Percentiles rank a stretch among this genome's conserved stretches.
These are phyloP conservation scores for Bursaphelenchus mucronatus DNA, from an alignment of 1,140 invertebrate species.

Conservation along the genomic window DNA sequence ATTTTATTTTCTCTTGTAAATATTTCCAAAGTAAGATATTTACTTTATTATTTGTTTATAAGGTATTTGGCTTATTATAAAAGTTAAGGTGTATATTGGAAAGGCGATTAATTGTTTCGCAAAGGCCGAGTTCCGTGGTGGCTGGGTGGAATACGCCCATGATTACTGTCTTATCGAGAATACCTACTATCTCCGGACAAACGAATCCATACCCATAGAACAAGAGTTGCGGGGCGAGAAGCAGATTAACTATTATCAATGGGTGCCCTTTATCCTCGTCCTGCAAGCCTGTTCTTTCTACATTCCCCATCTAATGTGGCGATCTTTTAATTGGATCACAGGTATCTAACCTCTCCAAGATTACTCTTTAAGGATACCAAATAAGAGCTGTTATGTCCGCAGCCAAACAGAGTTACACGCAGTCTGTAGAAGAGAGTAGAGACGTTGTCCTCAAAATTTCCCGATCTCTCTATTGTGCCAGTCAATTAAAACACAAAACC, in stretches of 20 bases:
- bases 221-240: slow-evolving; percentile 36
- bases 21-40: slow-evolving; percentile 37
- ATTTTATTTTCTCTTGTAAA: slow-evolving; percentile 43
- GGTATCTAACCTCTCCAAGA: slow-evolving; percentile 19
- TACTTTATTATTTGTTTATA: no score
- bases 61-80: neutral
- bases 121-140: slow-evolving; percentile 46
- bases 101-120: slow-evolving; percentile 48
- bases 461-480: slow-evolving; percentile 33
- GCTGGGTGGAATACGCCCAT: slow-evolving; percentile 49
- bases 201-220: slow-evolving; percentile 46
- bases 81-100: slow-evolving; percentile 48
- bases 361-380: slow-evolving; percentile 33
- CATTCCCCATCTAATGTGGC: slow-evolving; percentile 49
- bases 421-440: slow-evolving; percentile 27
- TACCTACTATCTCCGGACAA: slow-evolving; percentile 44
- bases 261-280: slow-evolving; percentile 52
- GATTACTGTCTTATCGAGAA: slow-evolving; percentile 47
- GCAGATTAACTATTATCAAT: slow-evolving; percentile 47
- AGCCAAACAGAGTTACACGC: slow-evolving; percentile 25
- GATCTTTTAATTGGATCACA: slow-evolving; percentile 53
- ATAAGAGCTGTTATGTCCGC: slow-evolving; percentile 41
- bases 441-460: slow-evolving; percentile 39
- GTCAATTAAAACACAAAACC: slow-evolving; percentile 27
- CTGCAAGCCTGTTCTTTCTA: slow-evolving; percentile 50